These are phyloP conservation scores for Aurelia sp. DNA, from an alignment of 30 jellyfish, hydroid and myxozoan species.

Conservation along the genomic window DNA sequence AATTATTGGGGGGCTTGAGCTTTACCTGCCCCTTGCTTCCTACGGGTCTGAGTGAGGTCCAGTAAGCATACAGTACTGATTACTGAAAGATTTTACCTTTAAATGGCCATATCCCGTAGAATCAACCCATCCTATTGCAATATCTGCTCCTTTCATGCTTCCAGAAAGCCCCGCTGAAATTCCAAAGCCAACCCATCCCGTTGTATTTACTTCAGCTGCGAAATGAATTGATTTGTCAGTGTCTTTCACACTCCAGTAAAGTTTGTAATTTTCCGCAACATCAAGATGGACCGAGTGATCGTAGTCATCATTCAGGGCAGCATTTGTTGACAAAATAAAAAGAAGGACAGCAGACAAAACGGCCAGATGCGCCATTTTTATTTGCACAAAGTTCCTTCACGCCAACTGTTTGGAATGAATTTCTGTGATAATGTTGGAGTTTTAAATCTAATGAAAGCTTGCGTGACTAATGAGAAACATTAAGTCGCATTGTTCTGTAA, in stretches of 20 bases:
- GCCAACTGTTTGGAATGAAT: too few species aligned
- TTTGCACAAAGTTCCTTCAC: too few species aligned
- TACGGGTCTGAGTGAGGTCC: too few species aligned
- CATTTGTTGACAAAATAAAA: not conserved
- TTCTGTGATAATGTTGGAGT: too few species aligned
- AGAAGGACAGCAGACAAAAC: not conserved
- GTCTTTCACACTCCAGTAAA: constrained; percentile 43
- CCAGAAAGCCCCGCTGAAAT: constrained; percentile 58
- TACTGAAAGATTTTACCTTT: not conserved
- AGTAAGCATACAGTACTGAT: too few species aligned
- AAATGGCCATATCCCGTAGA: constrained; percentile 50
- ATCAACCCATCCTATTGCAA: constrained; percentile 51
- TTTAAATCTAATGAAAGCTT: too few species aligned
- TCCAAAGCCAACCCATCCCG: constrained; percentile 75
- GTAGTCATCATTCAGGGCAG: constrained; percentile 17
- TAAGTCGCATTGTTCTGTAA: too few species aligned
- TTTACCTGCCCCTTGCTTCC: too few species aligned
- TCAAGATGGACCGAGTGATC: constrained; percentile 46
- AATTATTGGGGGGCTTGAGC: too few species aligned
- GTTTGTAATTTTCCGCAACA: constrained; percentile 19
- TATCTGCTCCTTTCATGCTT: constrained; percentile 55
- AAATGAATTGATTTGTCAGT: constrained; percentile 31
- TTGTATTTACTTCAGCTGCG: constrained; percentile 53
- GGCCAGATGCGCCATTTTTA: too few species aligned
- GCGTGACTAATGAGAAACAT: too few species aligned